Percentiles rank a stretch among this genome's conserved stretches.
Conservation (phyloP, 2,888 invertebrate species). For the Odontocolon sp. region DNA sequence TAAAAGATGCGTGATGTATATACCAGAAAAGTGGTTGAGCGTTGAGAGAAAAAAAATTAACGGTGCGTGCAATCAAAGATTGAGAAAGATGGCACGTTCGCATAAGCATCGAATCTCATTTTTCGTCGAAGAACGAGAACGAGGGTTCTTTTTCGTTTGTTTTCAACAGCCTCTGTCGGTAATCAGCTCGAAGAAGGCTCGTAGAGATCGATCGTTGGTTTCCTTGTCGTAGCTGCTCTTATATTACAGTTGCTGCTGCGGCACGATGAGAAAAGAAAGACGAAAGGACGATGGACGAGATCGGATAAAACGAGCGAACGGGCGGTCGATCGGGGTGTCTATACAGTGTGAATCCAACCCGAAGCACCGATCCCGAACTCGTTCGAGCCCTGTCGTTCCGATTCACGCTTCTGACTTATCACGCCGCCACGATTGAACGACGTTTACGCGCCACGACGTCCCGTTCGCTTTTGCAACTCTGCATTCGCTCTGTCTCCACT, state of each 20-base stretch:
- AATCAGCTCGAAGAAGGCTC: slow-evolving; percentile 1
- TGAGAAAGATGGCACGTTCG: not conserved
- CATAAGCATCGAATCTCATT: not conserved
- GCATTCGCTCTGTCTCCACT: slow-evolving; percentile 11
- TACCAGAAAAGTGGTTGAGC: no score
- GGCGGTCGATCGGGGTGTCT: slow-evolving; percentile 27
- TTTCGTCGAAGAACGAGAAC: no score
- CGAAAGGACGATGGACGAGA: slow-evolving; percentile 39
- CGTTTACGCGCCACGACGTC: slow-evolving; percentile 47
- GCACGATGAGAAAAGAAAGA: slow-evolving; percentile 15
- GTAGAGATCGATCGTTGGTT: slow-evolving; percentile 21
- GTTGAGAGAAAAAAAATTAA: not conserved
- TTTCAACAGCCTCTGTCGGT: no score
- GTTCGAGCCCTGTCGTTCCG: slow-evolving; percentile 44
- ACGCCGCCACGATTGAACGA: slow-evolving; percentile 54
- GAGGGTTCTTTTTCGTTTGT: no score
- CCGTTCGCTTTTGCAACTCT: slow-evolving; percentile 16
- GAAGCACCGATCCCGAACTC: slow-evolving; percentile 31
- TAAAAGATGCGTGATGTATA: no score
- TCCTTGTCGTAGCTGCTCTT: no score
- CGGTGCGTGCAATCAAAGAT: not conserved
- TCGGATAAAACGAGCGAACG: slow-evolving; percentile 43
- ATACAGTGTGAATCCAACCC: not conserved
- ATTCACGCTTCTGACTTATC: slow-evolving; percentile 55
- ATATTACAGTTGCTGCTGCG: not conserved